Evolutionary conservation across 2,797 vertebrate genomes (phyloP).

Genomic region (Squalus acanthias): DNA sequence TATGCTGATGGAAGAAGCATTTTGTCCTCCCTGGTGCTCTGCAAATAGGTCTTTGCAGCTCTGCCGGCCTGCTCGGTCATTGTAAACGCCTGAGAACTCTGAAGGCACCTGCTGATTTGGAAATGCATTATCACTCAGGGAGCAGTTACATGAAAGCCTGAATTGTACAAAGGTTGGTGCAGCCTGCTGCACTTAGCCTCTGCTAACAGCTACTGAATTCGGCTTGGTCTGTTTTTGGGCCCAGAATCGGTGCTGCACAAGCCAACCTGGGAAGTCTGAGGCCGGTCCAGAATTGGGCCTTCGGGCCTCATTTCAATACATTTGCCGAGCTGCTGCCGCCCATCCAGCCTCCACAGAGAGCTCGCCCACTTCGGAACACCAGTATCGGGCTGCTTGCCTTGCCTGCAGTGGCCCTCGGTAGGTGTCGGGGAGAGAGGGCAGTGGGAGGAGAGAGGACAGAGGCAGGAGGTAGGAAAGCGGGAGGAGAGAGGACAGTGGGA

Average conservation of each 20-base stretch:
- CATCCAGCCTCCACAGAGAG: background rate
- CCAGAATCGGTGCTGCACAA: background rate
- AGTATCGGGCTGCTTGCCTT: background rate
- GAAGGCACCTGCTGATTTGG: conserved; percentile 27
- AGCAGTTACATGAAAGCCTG: background rate
- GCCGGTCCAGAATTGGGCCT: background rate
- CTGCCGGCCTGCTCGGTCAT: background rate
- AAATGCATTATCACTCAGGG: background rate
- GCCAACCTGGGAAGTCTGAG: background rate
- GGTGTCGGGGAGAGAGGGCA: background rate
- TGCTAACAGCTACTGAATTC: background rate
- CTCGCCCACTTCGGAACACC: background rate
- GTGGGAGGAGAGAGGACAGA: background rate
- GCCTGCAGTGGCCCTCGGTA: too few species aligned
- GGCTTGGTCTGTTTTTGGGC: background rate
- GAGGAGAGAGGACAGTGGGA: too few species aligned
- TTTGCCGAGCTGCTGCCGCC: background rate
- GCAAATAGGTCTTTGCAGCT: background rate
- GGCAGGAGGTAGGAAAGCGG: background rate
- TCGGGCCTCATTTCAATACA: background rate
- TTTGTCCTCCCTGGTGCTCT: background rate
- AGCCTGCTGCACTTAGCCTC: background rate
- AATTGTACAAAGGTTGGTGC: background rate
- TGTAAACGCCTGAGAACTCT: background rate
- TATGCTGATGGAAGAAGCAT: background rate